Evolutionary conservation across 30 jellyfish, hydroid and myxozoan species (phyloP).

Genomic region (Aurelia aurita complex sp. Pacific): DNA sequence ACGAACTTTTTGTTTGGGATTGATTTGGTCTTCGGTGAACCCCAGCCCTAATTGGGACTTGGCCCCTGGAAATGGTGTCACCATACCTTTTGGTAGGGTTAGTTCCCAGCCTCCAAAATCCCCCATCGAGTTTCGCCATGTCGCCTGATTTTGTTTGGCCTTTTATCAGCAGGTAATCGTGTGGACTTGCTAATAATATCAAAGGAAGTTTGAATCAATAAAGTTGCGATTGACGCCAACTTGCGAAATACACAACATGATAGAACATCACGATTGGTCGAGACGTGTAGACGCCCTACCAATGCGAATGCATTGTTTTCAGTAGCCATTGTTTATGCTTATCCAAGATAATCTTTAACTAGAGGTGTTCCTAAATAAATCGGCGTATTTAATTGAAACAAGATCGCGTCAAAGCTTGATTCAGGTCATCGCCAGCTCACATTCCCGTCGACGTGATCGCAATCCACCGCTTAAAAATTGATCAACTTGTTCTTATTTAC

Average conservation of each 20-base stretch:
- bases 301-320: conserved; percentile 9
- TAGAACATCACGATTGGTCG: conserved; percentile 33
- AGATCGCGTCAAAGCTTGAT: conserved; percentile 9
- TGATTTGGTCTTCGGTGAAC: no score
- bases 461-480: background rate
- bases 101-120: no score
- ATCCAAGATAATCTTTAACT: conserved; percentile 44
- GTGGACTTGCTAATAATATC: conserved; percentile 25
- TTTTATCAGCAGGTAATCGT: background rate
- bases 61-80: no score
- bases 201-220: conserved; percentile 11
- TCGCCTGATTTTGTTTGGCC: no score
- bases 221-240: conserved; percentile 33
- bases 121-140: no score
- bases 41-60: no score
- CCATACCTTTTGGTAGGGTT: no score
- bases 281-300: conserved; percentile 53
- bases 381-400: conserved; percentile 39
- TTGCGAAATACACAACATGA: conserved; percentile 22
- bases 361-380: conserved; percentile 33
- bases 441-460: background rate
- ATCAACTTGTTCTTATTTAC: background rate
- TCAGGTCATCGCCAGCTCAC: background rate
- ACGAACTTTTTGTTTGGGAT: no score
- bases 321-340: conserved; percentile 44